Conservation (phyloP, 2,888 invertebrate genomes). For the Erebia ligea region DNA sequence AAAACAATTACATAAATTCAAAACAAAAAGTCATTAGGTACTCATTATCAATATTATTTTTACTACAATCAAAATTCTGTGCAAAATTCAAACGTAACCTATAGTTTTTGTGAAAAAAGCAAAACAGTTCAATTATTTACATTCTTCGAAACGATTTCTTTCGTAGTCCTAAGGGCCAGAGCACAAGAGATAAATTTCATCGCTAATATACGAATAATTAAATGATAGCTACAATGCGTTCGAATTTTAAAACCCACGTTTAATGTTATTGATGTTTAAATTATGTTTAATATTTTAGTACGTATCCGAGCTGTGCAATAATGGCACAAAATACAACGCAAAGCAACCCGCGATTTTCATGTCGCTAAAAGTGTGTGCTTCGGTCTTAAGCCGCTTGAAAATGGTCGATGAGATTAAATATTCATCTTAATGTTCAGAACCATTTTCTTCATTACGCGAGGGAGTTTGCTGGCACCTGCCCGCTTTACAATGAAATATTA, state of each 20-base stretch:
- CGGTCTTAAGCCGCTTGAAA: conserved; percentile 26
- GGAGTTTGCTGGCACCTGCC: conserved; percentile 27
- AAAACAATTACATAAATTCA: background rate
- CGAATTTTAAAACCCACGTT: too few relatives aligned
- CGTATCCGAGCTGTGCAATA: too few relatives aligned
- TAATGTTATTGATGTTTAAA: too few relatives aligned
- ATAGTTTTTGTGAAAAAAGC: background rate
- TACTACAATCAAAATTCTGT: background rate
- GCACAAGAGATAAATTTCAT: too few relatives aligned
- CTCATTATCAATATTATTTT: background rate
- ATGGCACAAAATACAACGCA: too few relatives aligned
- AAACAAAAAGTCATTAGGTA: background rate
- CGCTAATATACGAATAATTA: too few relatives aligned
- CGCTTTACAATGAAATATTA: conserved; percentile 12
- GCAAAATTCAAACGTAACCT: background rate
- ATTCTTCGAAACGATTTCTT: background rate
- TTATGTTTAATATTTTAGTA: too few relatives aligned
- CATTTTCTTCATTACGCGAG: conserved; percentile 25
- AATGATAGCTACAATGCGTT: too few relatives aligned
- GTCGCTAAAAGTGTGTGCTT: too few relatives aligned
- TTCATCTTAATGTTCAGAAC: conserved; percentile 30
- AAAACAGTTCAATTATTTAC: background rate
- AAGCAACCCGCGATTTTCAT: too few relatives aligned
- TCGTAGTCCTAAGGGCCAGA: background rate
- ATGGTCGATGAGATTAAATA: conserved; percentile 29